Evolutionary conservation across 2,797 vertebrate species (phyloP).

Genomic region (Sparidentex hasta): DNA sequence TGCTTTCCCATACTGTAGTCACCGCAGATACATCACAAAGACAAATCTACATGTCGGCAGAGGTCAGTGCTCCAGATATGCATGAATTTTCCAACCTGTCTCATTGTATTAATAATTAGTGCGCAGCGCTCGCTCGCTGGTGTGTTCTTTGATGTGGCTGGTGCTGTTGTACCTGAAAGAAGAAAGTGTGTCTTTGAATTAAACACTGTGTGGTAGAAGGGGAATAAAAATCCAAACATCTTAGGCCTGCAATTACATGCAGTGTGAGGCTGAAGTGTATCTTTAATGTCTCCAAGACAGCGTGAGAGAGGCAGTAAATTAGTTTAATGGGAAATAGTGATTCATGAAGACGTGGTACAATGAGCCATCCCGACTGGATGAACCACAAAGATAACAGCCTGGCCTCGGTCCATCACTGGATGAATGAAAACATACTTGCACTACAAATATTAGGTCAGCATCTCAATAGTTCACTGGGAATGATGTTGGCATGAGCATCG

Average conservation of each 20-base stretch:
- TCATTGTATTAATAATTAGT: conserved; percentile 70
- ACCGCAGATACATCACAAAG: conserved; percentile 75
- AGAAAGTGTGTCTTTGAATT: conserved; percentile 41
- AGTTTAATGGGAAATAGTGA: conserved; percentile 8
- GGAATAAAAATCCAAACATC: conserved; percentile 3
- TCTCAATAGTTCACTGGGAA: background rate
- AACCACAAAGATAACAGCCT: background rate
- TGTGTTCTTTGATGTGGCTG: conserved; percentile 47
- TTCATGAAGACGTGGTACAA: background rate
- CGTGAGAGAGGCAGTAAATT: conserved; percentile 3
- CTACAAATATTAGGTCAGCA: background rate
- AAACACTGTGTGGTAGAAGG: background rate
- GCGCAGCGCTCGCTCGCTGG: conserved; percentile 13
- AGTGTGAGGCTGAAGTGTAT: background rate
- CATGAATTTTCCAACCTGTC: conserved; percentile 65
- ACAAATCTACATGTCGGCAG: conserved; percentile 69
- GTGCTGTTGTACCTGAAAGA: conserved; percentile 39
- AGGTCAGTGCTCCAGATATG: conserved; percentile 75
- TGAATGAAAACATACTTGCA: background rate
- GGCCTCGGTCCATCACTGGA: background rate
- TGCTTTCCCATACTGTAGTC: conserved; percentile 64
- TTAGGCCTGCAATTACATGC: conserved; percentile 7
- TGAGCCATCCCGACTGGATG: background rate
- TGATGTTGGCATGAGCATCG: background rate
- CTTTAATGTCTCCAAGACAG: conserved; percentile 16